Conservation (phyloP, 1,140 invertebrate genomes). For the Gonatopus flavifemur region DNA sequence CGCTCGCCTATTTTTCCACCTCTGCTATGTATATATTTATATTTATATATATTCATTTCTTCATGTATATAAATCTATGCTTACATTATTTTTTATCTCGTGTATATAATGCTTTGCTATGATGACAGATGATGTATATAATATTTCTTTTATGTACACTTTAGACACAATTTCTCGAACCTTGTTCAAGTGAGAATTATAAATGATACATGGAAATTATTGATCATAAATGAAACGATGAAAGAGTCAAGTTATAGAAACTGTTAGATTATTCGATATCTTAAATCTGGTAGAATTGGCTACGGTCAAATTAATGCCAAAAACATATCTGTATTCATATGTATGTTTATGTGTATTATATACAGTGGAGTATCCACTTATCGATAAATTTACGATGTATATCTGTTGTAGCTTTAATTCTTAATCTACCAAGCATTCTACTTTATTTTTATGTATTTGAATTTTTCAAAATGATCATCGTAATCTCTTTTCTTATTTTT, state of each 20-base stretch:
- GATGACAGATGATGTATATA: slow-evolving; percentile 52
- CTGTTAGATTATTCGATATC: neutral
- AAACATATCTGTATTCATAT: slow-evolving; percentile 1
- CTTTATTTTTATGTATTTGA: no score
- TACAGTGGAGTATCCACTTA: neutral
- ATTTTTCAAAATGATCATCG: no score
- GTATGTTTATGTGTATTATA: neutral
- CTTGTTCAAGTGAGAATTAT: slow-evolving; percentile 18
- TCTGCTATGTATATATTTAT: slow-evolving; percentile 31
- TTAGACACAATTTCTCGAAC: slow-evolving; percentile 47
- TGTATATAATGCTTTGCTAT: slow-evolving; percentile 46
- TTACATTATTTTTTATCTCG: slow-evolving; percentile 32
- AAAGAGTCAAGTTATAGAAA: slow-evolving; percentile 1
- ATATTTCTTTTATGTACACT: slow-evolving; percentile 57
- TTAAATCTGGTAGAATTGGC: neutral
- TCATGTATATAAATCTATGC: slow-evolving; percentile 38
- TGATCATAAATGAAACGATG: slow-evolving; percentile 2
- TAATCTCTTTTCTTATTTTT: no score
- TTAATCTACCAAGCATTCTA: no score
- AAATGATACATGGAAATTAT: neutral
- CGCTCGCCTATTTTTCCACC: slow-evolving; percentile 17
- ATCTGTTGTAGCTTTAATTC: no score
- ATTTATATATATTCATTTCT: slow-evolving; percentile 24
- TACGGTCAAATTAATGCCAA: slow-evolving; percentile 21
- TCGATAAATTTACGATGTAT: no score